phyloP scores from a whole-genome alignment of 2,113 vertebrate genomes.

The Recurvirostra avosetta region DNA sequence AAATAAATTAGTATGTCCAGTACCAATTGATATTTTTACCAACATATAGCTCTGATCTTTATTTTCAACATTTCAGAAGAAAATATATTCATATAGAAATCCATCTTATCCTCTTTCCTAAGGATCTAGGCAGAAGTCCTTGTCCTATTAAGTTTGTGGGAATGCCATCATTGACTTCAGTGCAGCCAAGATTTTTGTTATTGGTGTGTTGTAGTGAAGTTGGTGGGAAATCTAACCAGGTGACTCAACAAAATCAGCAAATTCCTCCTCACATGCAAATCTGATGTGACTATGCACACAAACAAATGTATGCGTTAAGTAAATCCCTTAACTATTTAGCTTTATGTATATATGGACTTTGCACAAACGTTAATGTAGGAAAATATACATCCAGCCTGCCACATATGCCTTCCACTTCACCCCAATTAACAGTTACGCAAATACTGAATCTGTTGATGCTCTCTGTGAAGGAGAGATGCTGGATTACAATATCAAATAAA shows the following conservation, averaged over 20 bases:
- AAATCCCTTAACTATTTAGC: not conserved
- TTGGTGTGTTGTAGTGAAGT: not conserved
- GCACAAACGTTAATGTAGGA: not conserved
- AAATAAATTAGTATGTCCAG: not conserved
- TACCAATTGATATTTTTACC: not conserved
- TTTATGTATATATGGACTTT: not conserved
- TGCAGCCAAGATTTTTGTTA: not conserved
- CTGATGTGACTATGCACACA: not conserved
- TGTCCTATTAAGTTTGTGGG: not conserved
- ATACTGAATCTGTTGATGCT: not conserved
- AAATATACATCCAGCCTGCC: not conserved
- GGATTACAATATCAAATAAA: not conserved
- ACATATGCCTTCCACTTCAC: not conserved
- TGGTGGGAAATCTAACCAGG: not conserved
- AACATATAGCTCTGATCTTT: not conserved
- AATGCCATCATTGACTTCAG: not conserved
- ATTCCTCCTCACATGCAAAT: not conserved
- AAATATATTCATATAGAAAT: not conserved
- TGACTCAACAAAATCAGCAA: not conserved
- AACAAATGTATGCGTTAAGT: not conserved
- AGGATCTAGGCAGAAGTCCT: not conserved
- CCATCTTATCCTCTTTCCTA: not conserved
- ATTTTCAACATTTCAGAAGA: not conserved
- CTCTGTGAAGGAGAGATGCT: not conserved
- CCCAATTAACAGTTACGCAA: not conserved